Conservation (phyloP, 2,888 invertebrate species). For the Coelopa pilipes region DNA sequence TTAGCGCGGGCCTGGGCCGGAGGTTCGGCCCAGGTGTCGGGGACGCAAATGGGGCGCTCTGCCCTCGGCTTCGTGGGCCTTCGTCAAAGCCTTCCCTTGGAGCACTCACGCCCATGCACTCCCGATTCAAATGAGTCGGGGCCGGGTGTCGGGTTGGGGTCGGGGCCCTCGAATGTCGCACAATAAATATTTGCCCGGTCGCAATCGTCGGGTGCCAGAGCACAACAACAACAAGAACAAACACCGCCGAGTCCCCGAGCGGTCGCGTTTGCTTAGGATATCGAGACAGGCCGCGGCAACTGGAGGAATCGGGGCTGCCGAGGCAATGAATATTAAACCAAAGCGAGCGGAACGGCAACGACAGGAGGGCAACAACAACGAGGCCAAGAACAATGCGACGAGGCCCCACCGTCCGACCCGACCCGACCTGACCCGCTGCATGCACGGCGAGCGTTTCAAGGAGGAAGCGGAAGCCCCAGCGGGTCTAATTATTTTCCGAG, state of each 20-base stretch:
- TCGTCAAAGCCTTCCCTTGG: no score
- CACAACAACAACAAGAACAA: background rate
- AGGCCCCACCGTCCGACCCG: background rate
- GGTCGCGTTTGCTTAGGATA: background rate
- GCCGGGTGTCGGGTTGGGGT: no score
- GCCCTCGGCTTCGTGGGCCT: no score
- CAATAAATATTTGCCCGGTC: background rate
- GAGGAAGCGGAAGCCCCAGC: constrained; percentile 5
- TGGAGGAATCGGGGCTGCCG: background rate
- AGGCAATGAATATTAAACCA: background rate
- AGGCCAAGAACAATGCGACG: background rate
- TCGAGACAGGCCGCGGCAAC: no score
- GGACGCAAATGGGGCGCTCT: no score
- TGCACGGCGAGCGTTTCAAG: background rate
- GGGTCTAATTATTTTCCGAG: constrained; percentile 11
- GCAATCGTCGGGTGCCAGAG: background rate
- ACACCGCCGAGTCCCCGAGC: background rate
- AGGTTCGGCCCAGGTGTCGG: no score
- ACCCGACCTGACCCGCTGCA: background rate
- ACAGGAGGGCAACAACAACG: background rate
- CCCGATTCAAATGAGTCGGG: no score
- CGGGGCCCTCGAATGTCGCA: background rate
- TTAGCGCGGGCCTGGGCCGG: no score
- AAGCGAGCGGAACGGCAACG: background rate
- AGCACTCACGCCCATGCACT: no score